Evolutionary conservation across 2,888 invertebrate species (phyloP), one percentile per base, ranked within the genome.

Genomic region (Brachyptera risi): DNA sequence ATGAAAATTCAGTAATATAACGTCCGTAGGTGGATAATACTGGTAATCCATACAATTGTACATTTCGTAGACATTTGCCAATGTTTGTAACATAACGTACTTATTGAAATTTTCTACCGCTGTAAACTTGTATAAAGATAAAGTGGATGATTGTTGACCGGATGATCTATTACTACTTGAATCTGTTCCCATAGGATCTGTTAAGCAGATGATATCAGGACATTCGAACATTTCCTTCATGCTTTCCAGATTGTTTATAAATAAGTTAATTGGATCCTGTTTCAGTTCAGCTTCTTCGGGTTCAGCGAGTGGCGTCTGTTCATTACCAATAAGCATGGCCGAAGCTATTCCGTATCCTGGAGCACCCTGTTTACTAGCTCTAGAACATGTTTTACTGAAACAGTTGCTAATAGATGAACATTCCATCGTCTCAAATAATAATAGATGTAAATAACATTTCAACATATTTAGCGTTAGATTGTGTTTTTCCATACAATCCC

Each of bases 11-110:
- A 74, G 58, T 13, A 74, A 65, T 21, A 70, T 59, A 27, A 69
- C 67, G 56, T 73, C 72, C 17, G 73, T 73, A 1, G 69, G 70
- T 31, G 66, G 65, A 44, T 68, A 68, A 59, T 73, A 71, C 31
- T 62, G 57, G 1, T 61, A 60, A 23, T 63, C 65, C 21, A 68
- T 65, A 50, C 56, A 65, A 60, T 68, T 65, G 63, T 68, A 73
- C 42, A 60, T 24, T 13, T 58, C 56, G 11, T 68, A 64, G 56
- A 70, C 72, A 17, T 67, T 27, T 50, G 65, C 42, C 13, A 70
- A 23, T 11, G 61, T n/a, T 56, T 71, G 68, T 13, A 68, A 62
- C 31, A 72, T 68, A 26, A 68, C 60, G 1, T 56, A 35, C 7
- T 5, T 11, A 31, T 49, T 58, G 35, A 49, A 49, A 11, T 27